A percentile compares a stretch with the other conserved stretches of the same genome.
Conservation (phyloP, 2,888 invertebrate species). For the Glyphotaelius pellucidus region DNA sequence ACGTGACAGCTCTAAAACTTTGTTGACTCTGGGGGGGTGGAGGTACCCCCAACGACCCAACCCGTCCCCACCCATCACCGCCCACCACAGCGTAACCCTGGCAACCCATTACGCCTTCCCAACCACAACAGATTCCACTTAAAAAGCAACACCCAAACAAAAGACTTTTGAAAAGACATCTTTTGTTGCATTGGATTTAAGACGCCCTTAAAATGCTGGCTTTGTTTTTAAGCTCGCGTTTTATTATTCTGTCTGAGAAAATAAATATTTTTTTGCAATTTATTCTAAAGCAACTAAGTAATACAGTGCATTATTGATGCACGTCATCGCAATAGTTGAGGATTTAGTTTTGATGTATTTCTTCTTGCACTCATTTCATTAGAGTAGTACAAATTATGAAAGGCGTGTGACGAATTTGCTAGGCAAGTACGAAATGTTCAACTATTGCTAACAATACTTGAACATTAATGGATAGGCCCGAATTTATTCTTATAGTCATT, state of each 20-base stretch:
- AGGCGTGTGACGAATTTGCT: no score
- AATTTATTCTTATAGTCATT: no score
- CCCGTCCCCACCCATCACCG: neutral
- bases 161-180: neutral
- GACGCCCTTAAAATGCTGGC: neutral
- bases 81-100: neutral
- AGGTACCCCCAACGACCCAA: neutral
- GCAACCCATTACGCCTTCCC: neutral
- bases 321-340: neutral
- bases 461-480: no score
- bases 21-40: conserved; percentile 32
- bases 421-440: no score
- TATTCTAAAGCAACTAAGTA: neutral
- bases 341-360: neutral
- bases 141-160: neutral
- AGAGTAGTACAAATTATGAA: no score
- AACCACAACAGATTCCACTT: neutral
- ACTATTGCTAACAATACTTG: no score
- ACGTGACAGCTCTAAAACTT: conserved; percentile 42
- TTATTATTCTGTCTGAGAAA: neutral
- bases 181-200: neutral
- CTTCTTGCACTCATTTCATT: neutral
- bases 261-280: neutral
- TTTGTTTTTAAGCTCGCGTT: neutral
- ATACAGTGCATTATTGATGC: neutral